phyloP scores from a whole-genome alignment of 2,113 vertebrate genomes.

The Butastur rufipennis region DNA sequence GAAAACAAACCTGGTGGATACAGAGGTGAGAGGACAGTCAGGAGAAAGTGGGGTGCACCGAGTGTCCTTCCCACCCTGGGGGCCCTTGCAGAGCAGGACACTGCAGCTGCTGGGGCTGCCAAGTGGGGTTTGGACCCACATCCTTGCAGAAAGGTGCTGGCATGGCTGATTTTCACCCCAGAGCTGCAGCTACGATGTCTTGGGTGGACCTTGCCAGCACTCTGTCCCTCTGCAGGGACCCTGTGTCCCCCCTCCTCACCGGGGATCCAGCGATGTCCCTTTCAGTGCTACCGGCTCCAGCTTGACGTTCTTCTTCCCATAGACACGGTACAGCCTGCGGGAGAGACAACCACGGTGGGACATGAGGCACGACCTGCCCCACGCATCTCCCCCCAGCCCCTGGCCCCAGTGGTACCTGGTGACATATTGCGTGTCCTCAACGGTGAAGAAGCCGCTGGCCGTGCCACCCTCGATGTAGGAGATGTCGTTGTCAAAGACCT shows the following conservation, averaged over 20 bases:
- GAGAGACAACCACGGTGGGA: background rate
- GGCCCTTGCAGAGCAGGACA: background rate
- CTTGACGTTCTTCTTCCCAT: slow-evolving; percentile 93
- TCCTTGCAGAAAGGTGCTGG: too few species aligned
- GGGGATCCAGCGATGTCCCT: slow-evolving; percentile 86
- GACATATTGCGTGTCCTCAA: slow-evolving; percentile 87
- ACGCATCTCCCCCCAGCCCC: fast-evolving
- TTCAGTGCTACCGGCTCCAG: slow-evolving; percentile 90
- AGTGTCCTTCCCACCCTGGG: background rate
- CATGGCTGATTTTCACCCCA: too few species aligned
- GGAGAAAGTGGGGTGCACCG: fast-evolving
- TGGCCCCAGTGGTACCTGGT: slow-evolving; percentile 75
- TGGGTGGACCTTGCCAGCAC: background rate
- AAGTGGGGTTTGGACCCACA: too few species aligned
- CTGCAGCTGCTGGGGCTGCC: too few species aligned
- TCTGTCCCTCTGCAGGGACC: background rate
- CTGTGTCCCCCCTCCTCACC: slow-evolving; percentile 68
- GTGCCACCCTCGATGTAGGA: slow-evolving; percentile 97
- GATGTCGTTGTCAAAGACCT: slow-evolving; percentile 94
- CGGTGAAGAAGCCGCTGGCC: slow-evolving; percentile 92
- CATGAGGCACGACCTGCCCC: background rate
- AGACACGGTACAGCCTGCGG: slow-evolving; percentile 89
- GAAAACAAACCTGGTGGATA: slow-evolving; percentile 85
- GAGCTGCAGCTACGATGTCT: background rate
- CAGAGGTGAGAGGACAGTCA: background rate